Percentiles rank a stretch among this genome's conserved stretches.
phyloP scores from a whole-genome alignment of 2,113 vertebrate genomes.

The Albula goreensis region DNA sequence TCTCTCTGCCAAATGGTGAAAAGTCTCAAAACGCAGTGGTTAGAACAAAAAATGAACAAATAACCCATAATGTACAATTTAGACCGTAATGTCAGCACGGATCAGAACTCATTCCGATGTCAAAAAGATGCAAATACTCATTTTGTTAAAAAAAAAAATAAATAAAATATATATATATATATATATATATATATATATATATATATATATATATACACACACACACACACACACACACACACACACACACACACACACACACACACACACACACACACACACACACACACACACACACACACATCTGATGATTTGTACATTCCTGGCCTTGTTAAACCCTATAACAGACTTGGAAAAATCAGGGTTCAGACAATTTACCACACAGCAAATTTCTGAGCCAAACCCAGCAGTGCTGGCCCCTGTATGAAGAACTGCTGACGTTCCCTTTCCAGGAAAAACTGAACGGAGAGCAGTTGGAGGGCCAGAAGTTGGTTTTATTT shows the following conservation, averaged over 20 bases:
- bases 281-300: too few relatives aligned
- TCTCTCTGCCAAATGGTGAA: not conserved
- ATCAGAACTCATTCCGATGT: not conserved
- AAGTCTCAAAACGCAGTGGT: not conserved
- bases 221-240: too few relatives aligned
- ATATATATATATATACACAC: too few relatives aligned
- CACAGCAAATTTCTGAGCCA: not conserved
- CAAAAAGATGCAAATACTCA: not conserved
- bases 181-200: too few relatives aligned
- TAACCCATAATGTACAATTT: not conserved
- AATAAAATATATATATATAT: too few relatives aligned
- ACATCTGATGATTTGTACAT: not conserved
- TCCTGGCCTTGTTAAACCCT: not conserved
- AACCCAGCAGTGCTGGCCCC: not conserved
- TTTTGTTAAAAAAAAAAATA: not conserved
- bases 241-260: too few relatives aligned
- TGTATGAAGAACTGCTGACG: not conserved
- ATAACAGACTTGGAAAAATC: not conserved
- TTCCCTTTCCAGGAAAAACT: slow-evolving; percentile 10
- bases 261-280: too few relatives aligned
- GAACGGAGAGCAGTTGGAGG: not conserved
- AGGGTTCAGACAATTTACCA: not conserved
- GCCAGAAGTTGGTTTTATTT: slow-evolving; percentile 18
- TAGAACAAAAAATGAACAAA: not conserved
- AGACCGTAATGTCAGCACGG: not conserved